Conservation (phyloP, 2,888 invertebrate species). For the Cremastinae sp. region DNA sequence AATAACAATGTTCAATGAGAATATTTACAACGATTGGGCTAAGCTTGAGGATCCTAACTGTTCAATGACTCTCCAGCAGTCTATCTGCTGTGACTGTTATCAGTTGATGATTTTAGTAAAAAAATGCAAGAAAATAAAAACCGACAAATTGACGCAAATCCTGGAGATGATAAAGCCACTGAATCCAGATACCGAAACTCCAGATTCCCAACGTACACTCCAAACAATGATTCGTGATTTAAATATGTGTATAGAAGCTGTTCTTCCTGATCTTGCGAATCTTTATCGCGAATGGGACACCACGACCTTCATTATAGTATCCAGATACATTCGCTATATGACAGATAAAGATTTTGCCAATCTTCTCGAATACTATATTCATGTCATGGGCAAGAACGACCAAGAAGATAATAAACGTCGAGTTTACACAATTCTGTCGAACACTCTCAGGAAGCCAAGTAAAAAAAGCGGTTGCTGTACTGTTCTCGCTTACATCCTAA, state of each 20-base stretch:
- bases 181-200: slow-evolving; percentile 63
- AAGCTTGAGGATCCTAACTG: slow-evolving; percentile 71
- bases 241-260: slow-evolving; percentile 64
- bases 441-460: slow-evolving; percentile 64
- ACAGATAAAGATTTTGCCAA: slow-evolving; percentile 66
- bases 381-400: slow-evolving; percentile 55
- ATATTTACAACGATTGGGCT: slow-evolving; percentile 74
- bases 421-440: slow-evolving; percentile 61
- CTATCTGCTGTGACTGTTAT: slow-evolving; percentile 72
- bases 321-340: slow-evolving; percentile 57
- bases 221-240: slow-evolving; percentile 65
- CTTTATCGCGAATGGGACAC: slow-evolving; percentile 73
- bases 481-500: slow-evolving; percentile 66
- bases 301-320: slow-evolving; percentile 63
- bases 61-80: slow-evolving; percentile 71
- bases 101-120: slow-evolving; percentile 67
- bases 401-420: slow-evolving; percentile 62
- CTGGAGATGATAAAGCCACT: slow-evolving; percentile 70
- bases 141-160: slow-evolving; percentile 68
- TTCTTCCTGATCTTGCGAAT: slow-evolving; percentile 67
- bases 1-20: slow-evolving; percentile 71
- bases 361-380: slow-evolving; percentile 70
- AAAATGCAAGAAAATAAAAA: slow-evolving; percentile 57
- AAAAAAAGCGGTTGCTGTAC: slow-evolving; percentile 67
- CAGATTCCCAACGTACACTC: slow-evolving; percentile 58